phyloP scores from a whole-genome alignment of 2,797 vertebrate genomes.

The Petrocephalus schoutedeni region DNA sequence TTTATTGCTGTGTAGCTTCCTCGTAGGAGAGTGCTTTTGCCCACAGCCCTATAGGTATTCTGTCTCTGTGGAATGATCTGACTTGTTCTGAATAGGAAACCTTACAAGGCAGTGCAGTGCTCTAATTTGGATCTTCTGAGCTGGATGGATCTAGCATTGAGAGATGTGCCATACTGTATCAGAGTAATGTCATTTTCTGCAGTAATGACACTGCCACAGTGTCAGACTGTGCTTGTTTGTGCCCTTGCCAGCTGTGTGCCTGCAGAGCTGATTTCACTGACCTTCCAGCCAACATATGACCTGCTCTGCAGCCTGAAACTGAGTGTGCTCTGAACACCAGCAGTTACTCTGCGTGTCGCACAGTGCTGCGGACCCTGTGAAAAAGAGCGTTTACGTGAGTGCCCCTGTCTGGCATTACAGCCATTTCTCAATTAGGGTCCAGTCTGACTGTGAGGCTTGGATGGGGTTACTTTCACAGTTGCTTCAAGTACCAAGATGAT shows the following conservation, averaged over 20 bases:
- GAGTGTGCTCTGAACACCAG: constrained; percentile 58
- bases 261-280: constrained; percentile 66
- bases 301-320: constrained; percentile 62
- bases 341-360: constrained; percentile 44
- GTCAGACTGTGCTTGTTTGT: constrained; percentile 45
- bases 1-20: background rate
- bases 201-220: background rate
- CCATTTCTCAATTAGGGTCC: background rate
- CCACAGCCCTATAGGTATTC: background rate
- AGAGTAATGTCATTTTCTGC: background rate
- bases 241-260: constrained; percentile 62
- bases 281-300: constrained; percentile 74
- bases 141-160: background rate
- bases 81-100: background rate
- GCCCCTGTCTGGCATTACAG: background rate
- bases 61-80: background rate
- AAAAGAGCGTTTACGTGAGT: background rate
- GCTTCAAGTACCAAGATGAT: background rate
- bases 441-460: background rate
- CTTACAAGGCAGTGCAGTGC: background rate
- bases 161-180: background rate
- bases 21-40: background rate
- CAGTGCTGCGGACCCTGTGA: background rate
- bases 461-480: background rate
- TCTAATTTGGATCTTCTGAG: background rate